phyloP scores from a whole-genome alignment of 1,140 invertebrate species.

The Panagrolaimus sp. region DNA sequence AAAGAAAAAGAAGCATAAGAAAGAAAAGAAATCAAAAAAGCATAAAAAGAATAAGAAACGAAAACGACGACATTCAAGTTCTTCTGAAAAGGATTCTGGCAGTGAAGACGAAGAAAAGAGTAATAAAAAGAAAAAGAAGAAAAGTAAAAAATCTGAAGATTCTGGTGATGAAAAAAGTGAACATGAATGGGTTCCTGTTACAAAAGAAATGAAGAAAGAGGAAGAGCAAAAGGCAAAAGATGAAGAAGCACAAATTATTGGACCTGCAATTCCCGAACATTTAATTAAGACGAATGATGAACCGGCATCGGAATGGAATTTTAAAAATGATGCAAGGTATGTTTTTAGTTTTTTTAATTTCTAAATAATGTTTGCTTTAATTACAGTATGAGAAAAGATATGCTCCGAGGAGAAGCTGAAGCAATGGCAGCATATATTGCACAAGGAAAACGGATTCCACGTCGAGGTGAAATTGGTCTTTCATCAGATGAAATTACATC shows the following conservation, averaged over 20 bases:
- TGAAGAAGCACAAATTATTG: slow-evolving; percentile 49
- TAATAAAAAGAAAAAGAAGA: slow-evolving; percentile 25
- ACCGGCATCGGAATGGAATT: slow-evolving; percentile 23
- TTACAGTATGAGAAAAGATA: slow-evolving; percentile 72
- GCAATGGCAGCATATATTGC: slow-evolving; percentile 97
- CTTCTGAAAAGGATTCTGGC: not conserved
- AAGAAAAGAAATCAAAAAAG: slow-evolving; percentile 45
- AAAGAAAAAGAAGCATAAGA: slow-evolving; percentile 37
- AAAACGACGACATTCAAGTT: not conserved
- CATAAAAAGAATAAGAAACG: slow-evolving; percentile 30
- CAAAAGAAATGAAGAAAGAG: slow-evolving; percentile 45
- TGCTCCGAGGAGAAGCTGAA: slow-evolving; percentile 87
- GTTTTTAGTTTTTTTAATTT: slow-evolving; percentile 21
- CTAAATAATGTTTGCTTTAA: slow-evolving; percentile 28
- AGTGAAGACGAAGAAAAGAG: not conserved
- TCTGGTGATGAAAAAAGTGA: not conserved
- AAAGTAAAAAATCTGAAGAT: slow-evolving; percentile 20
- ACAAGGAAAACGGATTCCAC: slow-evolving; percentile 93
- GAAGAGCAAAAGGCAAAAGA: slow-evolving; percentile 36
- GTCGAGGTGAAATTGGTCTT: slow-evolving; percentile 95
- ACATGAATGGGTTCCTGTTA: slow-evolving; percentile 58
- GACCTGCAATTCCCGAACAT: slow-evolving; percentile 55
- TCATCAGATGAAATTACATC: slow-evolving; percentile 87
- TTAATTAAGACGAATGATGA: slow-evolving; percentile 35
- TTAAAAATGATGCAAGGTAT: slow-evolving; percentile 43